Percentiles rank a stretch among this genome's conserved stretches.
phyloP scores from a whole-genome alignment of 2,113 vertebrate genomes.

The Muntiacus reevesi region DNA sequence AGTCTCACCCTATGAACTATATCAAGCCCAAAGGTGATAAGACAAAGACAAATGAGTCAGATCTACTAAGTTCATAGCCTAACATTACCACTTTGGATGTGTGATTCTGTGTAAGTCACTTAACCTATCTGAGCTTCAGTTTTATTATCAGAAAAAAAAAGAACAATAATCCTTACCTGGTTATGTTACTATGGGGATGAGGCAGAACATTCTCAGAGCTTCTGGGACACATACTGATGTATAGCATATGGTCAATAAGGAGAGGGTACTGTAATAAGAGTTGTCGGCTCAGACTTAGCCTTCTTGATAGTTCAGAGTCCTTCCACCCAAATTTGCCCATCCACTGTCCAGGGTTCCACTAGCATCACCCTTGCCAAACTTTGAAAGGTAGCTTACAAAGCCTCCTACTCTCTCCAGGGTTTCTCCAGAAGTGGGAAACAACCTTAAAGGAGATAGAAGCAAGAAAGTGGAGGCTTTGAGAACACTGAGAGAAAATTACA shows the following conservation, averaged over 20 bases:
- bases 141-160: slow-evolving; percentile 12
- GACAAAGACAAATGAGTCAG: not conserved
- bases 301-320: not conserved
- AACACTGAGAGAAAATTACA: not conserved
- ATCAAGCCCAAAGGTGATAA: not conserved
- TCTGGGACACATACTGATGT: not conserved
- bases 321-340: not conserved
- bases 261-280: not conserved
- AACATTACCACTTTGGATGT: not conserved
- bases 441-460: not conserved
- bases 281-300: not conserved
- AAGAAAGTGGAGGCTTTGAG: not conserved
- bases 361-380: not conserved
- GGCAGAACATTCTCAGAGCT: slow-evolving; percentile 15
- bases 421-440: not conserved
- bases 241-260: slow-evolving; percentile 6
- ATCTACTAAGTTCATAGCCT: not conserved
- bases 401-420: not conserved
- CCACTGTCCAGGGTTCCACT: not conserved
- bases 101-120: not conserved
- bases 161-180: not conserved
- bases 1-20: not conserved
- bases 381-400: slow-evolving; percentile 15
- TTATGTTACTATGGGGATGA: not conserved
- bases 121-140: not conserved